Conservation (phyloP, 2,797 vertebrate species). For the Sebastes vulpes region DNA sequence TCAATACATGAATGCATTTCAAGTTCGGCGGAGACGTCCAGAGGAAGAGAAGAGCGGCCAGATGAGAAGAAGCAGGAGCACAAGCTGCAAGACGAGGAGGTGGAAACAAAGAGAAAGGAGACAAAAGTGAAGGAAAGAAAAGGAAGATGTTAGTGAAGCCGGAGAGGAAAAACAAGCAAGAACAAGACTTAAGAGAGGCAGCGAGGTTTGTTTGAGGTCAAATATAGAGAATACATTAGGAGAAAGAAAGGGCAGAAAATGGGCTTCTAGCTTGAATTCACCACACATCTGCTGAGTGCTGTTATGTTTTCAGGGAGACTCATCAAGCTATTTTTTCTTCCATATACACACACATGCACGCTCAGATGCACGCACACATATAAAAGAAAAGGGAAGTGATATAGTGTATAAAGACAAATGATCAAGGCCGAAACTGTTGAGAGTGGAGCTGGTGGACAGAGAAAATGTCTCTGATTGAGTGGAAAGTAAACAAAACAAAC, state of each 20-base stretch:
- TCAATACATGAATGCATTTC: constrained; percentile 41
- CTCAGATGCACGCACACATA: background rate
- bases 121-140: constrained; percentile 23
- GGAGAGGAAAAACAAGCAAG: constrained; percentile 5
- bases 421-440: background rate
- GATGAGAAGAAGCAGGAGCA: constrained; percentile 30
- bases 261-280: constrained; percentile 36
- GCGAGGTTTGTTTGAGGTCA: constrained; percentile 19
- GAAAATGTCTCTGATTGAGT: background rate
- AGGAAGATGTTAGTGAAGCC: constrained; percentile 29
- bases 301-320: background rate
- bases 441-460: background rate
- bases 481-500: constrained; percentile 12
- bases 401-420: background rate
- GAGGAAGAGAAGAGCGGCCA: constrained; percentile 33
- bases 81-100: constrained; percentile 43
- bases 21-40: constrained; percentile 36
- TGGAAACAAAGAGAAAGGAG: constrained; percentile 16
- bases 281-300: constrained; percentile 12
- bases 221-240: background rate
- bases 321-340: background rate
- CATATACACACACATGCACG: background rate
- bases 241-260: constrained; percentile 19
- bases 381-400: constrained; percentile 1
- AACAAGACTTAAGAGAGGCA: constrained; percentile 22